Percentiles rank a stretch among this genome's conserved stretches.
Conservation (phyloP, 2,113 vertebrate species). For the Leucosticte australis region DNA sequence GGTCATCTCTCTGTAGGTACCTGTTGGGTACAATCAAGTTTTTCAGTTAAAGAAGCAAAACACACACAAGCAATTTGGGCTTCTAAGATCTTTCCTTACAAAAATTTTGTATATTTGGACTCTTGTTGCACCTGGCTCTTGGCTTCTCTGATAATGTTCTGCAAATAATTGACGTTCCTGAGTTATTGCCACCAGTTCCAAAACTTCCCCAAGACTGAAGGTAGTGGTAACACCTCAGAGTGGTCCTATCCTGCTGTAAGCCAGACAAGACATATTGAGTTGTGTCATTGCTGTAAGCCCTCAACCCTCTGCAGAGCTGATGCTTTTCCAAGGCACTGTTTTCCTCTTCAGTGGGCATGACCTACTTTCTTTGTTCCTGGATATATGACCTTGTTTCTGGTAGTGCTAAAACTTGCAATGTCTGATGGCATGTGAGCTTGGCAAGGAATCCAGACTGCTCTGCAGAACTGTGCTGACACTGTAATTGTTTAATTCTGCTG, state of each 20-base stretch:
- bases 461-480: neutral
- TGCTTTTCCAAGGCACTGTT: neutral
- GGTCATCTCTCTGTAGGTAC: neutral
- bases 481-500: neutral
- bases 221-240: neutral
- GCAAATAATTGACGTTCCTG: neutral
- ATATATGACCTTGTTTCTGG: neutral
- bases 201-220: neutral
- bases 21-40: neutral
- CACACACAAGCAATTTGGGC: neutral
- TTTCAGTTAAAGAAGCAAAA: neutral
- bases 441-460: neutral
- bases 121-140: neutral
- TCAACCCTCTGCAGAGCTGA: neutral
- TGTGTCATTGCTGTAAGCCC: neutral
- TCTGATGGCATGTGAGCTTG: neutral
- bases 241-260: neutral
- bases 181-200: neutral
- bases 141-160: neutral
- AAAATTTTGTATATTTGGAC: neutral
- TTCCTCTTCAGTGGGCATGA: neutral
- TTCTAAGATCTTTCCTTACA: neutral
- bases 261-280: neutral
- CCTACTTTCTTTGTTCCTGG: conserved; percentile 34
- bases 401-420: neutral